phyloP scores from a whole-genome alignment of 1,140 invertebrate genomes.

The Cotesia glomerata region DNA sequence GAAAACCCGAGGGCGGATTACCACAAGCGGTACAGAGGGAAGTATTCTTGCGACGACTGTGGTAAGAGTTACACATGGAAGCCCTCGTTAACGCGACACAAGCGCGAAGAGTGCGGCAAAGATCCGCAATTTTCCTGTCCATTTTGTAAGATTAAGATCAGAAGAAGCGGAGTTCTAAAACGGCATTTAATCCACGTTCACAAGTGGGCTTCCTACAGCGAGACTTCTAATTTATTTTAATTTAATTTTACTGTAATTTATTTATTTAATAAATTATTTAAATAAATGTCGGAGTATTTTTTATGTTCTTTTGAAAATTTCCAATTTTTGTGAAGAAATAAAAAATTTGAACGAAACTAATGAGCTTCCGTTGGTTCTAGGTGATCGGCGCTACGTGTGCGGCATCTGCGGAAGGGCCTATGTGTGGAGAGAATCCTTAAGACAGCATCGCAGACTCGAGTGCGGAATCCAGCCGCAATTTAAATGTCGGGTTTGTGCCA shows the following conservation, averaged over 20 bases:
- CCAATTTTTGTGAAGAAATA: background rate
- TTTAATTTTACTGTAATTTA: background rate
- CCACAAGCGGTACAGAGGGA: slow-evolving; percentile 37
- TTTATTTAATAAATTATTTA: background rate
- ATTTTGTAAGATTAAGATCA: slow-evolving; percentile 29
- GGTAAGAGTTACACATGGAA: slow-evolving; percentile 55
- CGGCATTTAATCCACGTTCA: slow-evolving; percentile 30
- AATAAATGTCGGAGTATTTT: background rate
- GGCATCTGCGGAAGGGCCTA: slow-evolving; percentile 68
- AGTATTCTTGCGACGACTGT: slow-evolving; percentile 46
- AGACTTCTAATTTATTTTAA: slow-evolving; percentile 3
- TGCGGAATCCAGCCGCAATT: slow-evolving; percentile 59
- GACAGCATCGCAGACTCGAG: slow-evolving; percentile 58
- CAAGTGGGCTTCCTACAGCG: slow-evolving; percentile 22
- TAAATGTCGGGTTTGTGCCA: slow-evolving; percentile 55
- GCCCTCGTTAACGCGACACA: slow-evolving; percentile 56
- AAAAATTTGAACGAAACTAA: too few species aligned
- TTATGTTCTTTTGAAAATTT: background rate
- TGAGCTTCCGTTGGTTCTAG: background rate
- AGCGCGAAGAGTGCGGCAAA: slow-evolving; percentile 60
- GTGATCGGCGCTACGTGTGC: slow-evolving; percentile 48
- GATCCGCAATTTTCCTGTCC: slow-evolving; percentile 49
- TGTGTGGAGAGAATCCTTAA: slow-evolving; percentile 65
- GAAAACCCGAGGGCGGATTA: slow-evolving; percentile 27
- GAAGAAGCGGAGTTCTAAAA: slow-evolving; percentile 30